Evolutionary conservation across 1,140 invertebrate species (phyloP), one percentile per base, ranked within the genome.

Genomic region (Brachionus koreanus): DNA sequence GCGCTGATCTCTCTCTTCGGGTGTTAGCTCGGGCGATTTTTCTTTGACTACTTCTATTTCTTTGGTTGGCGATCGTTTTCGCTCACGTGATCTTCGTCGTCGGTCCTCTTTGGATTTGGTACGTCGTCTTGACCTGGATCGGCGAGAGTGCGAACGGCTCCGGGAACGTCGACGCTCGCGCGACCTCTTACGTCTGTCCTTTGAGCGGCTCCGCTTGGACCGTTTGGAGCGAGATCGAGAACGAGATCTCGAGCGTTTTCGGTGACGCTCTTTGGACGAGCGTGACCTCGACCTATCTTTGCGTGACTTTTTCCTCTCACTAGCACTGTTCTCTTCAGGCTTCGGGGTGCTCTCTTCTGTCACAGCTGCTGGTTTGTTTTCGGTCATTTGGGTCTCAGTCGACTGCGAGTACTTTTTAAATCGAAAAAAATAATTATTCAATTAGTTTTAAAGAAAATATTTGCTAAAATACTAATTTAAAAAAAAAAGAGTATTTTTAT

Each of bases 1-100:
- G 12, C 98, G 91, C 0, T 96, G 93, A 91, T 99, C 98, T 83
- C 97, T 90, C 89, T 99, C 98, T 89, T 99, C 98, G 5, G 97
- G 94, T 49, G 96, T 95, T 25, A 99, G 88, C 84, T 98, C 87
- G 29, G 85, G 85, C 52, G 84, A 74, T 61, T 85, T 82, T 39
- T 85, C 76, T 46, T 39, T 77, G 12, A 46, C 39, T 13, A 10
- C 39, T 49, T 39, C n/a, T 29, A 7, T 42, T 33, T 9, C 10
- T 5, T 52, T 74, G 9, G 43, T 33, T 16, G 23, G 33, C n/a
- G 49, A 61, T 10, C 49, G 46, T 49, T 52, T 23, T 16, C 13
- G 33, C 3, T 79, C 76, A 16, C 49, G 33, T 6, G 76, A 79
- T 13, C 29, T 39, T 29, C 74, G 74, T 7, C 37, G 75, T 6